Evolutionary conservation across 2,113 vertebrate species (phyloP), one percentile per base, ranked within the genome.

Genomic region (Gasterosteus nipponicus): DNA sequence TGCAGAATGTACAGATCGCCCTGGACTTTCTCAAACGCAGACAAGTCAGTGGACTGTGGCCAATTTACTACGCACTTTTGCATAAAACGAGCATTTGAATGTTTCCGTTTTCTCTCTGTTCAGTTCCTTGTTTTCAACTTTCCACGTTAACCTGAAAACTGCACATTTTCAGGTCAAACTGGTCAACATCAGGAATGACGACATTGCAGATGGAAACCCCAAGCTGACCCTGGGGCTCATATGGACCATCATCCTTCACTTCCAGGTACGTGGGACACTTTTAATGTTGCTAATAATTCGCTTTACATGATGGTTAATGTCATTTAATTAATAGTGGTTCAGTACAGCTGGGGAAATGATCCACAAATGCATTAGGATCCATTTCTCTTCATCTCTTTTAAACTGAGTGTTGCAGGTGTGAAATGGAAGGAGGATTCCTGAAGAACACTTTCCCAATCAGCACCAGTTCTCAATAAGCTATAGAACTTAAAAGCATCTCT

Each of bases 181-280:
- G 92, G 97, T 98, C 61, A 99, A 99, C 89, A 99, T 99, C 89
- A 94, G 97, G 49, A 98, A 98, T 0, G 97, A 99, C 77, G 97
- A 99, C 82, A 99, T 99, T 0, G 96, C 97, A 0, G 97, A 99
- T 0, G 97, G 97, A 74, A 98, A 99, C 91, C 97, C 97, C 47
- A 98, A 98, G 83, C 95, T 99, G 83, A 99, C 97, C 0, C 95
- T 99, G 2, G 97, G 97, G 22, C 94, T 99, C 65, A 98, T 99
- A 89, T 99, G 97, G 97, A 98, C 97, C 80, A 98, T 99, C 94
- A 99, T 99, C 91, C 94, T 98, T 22, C 97, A 98, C 92, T 99
- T 99, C 96, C 97, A 98, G 97, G 97, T 98, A 87, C 0, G 16
- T 9, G 1, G 38, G 39, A 51, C 66, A 14, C 58, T 3, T 62